Conservation (phyloP, 2,888 invertebrate species). For the Encarsia formosa region DNA sequence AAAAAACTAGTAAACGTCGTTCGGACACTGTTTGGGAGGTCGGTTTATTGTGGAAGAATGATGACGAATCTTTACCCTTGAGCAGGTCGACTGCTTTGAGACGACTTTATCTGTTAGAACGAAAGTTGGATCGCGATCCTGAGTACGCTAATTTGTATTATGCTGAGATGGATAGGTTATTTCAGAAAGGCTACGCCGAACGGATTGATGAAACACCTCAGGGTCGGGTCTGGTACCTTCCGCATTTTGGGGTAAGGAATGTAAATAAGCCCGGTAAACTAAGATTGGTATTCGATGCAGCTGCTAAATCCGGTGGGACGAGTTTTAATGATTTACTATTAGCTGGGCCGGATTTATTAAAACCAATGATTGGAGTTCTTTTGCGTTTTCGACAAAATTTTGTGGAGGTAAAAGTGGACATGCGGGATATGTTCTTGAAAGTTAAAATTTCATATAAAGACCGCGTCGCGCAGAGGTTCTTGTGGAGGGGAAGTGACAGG, state of each 20-base stretch:
- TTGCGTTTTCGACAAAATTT: not conserved
- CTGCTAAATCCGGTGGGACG: not conserved
- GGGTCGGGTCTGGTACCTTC: not conserved
- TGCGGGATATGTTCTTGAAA: slow-evolving; percentile 7
- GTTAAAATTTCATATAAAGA: slow-evolving; percentile 1
- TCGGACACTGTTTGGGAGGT: not conserved
- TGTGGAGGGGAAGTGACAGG: not conserved
- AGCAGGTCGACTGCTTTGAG: not conserved
- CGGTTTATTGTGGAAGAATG: not conserved
- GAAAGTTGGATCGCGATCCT: not conserved
- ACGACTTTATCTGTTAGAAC: not conserved
- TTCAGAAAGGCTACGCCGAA: not conserved
- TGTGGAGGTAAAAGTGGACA: slow-evolving; percentile 3
- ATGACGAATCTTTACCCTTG: not conserved
- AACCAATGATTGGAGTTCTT: not conserved
- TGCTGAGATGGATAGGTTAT: not conserved
- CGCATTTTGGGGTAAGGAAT: not conserved
- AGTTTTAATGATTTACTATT: not conserved
- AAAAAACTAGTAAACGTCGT: not conserved
- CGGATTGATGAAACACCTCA: too few species aligned
- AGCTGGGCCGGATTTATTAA: not conserved
- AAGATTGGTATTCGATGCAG: slow-evolving; percentile 7
- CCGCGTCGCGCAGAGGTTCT: not conserved
- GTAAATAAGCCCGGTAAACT: slow-evolving; percentile 1
- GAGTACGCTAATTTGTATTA: not conserved